phyloP scores from a whole-genome alignment of 2,888 invertebrate species.

The Volucella bombylans region DNA sequence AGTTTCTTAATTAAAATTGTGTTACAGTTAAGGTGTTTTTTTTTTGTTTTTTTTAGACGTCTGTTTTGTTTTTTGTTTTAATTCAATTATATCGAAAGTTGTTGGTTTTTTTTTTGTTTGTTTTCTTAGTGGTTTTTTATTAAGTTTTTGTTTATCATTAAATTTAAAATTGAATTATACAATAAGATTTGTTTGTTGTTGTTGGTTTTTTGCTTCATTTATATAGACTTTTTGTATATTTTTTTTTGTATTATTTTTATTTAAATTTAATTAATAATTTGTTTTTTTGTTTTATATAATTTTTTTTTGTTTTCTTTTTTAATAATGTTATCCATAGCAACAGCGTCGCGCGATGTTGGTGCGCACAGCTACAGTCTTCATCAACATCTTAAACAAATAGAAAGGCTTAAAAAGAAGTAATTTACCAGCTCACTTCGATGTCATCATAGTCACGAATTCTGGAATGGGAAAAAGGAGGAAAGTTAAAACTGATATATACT shows the following conservation, averaged over 20 bases:
- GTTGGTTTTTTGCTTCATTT: slow-evolving; percentile 67
- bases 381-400: slow-evolving; percentile 83
- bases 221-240: slow-evolving; percentile 69
- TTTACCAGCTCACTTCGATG: slow-evolving; percentile 97
- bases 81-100: slow-evolving; percentile 73
- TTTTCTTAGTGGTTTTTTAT: slow-evolving; percentile 77
- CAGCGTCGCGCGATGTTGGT: slow-evolving; percentile 82
- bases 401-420: slow-evolving; percentile 85
- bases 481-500: background rate
- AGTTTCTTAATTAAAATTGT: slow-evolving; percentile 75
- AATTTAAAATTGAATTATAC: slow-evolving; percentile 72
- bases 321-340: slow-evolving; percentile 82
- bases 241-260: slow-evolving; percentile 73
- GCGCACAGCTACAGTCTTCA: slow-evolving; percentile 86
- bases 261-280: slow-evolving; percentile 76
- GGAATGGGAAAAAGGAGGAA: slow-evolving; percentile 83
- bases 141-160: slow-evolving; percentile 74
- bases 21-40: slow-evolving; percentile 66
- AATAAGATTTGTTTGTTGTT: slow-evolving; percentile 73
- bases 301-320: slow-evolving; percentile 70
- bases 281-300: slow-evolving; percentile 78
- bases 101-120: slow-evolving; percentile 67
- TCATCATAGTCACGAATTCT: slow-evolving; percentile 99
- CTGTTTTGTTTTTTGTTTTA: slow-evolving; percentile 73
- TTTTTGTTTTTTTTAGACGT: slow-evolving; percentile 67